Evolutionary conservation across 2,888 invertebrate species (phyloP).

Genomic region (Drosophila eohydei): DNA sequence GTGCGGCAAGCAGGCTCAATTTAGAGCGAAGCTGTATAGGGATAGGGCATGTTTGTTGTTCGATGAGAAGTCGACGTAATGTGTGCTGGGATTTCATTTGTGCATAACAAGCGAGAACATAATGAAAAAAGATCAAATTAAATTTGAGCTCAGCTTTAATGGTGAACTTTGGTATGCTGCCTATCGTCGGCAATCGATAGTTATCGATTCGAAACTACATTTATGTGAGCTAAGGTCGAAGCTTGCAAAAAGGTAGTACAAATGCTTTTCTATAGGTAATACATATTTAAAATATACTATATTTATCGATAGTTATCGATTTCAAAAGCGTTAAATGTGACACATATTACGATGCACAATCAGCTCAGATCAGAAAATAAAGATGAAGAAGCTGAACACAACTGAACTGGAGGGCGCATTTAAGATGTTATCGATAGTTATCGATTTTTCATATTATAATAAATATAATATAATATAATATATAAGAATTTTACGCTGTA

Average conservation of each 20-base stretch:
- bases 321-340: background rate
- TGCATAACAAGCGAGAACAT: background rate
- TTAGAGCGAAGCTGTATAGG: background rate
- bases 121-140: background rate
- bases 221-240: background rate
- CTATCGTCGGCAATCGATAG: background rate
- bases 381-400: too few species aligned
- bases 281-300: background rate
- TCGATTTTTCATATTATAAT: background rate
- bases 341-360: background rate
- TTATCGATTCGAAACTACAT: background rate
- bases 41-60: background rate
- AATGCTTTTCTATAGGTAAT: too few species aligned
- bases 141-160: background rate
- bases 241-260: too few species aligned
- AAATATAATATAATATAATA: too few species aligned
- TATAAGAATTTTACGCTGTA: too few species aligned
- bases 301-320: constrained; percentile 2
- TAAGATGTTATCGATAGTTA: background rate
- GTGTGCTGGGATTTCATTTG: constrained; percentile 17
- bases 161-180: too few species aligned
- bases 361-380: background rate
- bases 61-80: constrained; percentile 5
- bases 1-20: background rate
- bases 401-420: too few species aligned